Evolutionary conservation across 2,888 invertebrate species (phyloP).

Genomic region (Anagyrus pseudococci): DNA sequence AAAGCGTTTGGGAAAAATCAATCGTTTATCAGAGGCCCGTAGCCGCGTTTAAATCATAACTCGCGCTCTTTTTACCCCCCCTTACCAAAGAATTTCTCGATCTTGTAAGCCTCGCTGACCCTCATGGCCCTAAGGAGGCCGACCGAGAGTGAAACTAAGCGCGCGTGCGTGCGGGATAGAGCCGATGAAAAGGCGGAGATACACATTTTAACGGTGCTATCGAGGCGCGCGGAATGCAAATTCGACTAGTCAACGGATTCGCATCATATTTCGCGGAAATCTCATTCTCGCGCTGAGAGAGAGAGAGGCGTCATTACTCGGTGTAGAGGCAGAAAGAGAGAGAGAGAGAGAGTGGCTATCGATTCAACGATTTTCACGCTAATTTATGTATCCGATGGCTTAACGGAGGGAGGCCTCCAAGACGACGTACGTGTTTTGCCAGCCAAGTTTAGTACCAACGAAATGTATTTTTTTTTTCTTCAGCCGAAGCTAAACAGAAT

Average conservation of each 20-base stretch:
- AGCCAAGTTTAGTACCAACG: too few species aligned
- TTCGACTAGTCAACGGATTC: too few species aligned
- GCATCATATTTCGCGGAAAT: neutral
- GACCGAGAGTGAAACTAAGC: neutral
- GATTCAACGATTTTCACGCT: too few species aligned
- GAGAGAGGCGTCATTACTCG: too few species aligned
- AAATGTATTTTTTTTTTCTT: too few species aligned
- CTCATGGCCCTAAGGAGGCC: neutral
- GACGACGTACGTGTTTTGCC: too few species aligned
- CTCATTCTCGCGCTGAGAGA: too few species aligned
- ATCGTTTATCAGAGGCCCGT: neutral
- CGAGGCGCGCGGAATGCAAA: neutral
- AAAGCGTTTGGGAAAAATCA: neutral
- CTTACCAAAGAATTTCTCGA: constrained; percentile 13
- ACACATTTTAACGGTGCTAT: neutral
- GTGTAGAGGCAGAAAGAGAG: too few species aligned
- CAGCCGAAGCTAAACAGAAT: too few species aligned
- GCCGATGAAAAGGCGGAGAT: neutral
- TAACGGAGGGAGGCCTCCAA: too few species aligned
- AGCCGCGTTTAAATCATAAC: neutral
- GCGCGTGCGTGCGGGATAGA: neutral
- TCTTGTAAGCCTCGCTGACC: neutral
- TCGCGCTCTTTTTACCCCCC: neutral
- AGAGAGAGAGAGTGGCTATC: too few species aligned
- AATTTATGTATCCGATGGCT: too few species aligned